phyloP scores from a whole-genome alignment of 2,797 vertebrate species.

The Lutjanus argentimaculatus region DNA sequence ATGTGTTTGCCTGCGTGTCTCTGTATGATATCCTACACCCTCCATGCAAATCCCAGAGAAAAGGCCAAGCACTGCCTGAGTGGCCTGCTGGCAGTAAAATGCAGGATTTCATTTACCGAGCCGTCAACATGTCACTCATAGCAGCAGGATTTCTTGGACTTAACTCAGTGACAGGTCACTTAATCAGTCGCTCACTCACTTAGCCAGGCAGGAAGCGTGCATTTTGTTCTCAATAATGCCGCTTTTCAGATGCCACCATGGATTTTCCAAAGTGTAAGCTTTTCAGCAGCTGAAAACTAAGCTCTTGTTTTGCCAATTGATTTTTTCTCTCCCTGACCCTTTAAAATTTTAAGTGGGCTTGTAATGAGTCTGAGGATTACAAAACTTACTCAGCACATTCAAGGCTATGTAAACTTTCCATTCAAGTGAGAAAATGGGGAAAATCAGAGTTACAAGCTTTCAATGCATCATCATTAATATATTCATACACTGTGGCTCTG shows the following conservation, averaged over 20 bases:
- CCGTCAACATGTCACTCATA: conserved; percentile 71
- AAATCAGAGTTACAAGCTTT: conserved; percentile 42
- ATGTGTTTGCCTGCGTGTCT: conserved; percentile 18
- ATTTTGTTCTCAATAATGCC: conserved; percentile 42
- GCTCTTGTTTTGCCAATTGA: conserved; percentile 60
- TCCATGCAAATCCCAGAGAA: conserved; percentile 57
- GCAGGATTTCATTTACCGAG: conserved; percentile 65
- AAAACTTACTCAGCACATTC: conserved; percentile 62
- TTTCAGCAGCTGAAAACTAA: conserved; percentile 40
- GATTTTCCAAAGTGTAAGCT: conserved; percentile 47
- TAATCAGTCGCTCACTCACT: conserved; percentile 63
- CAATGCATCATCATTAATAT: conserved; percentile 51
- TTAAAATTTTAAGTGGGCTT: conserved; percentile 51
- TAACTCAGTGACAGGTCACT: conserved; percentile 64
- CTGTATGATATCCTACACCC: conserved; percentile 31
- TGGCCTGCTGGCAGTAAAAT: conserved; percentile 56
- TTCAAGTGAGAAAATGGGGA: conserved; percentile 46
- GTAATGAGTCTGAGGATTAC: conserved; percentile 62
- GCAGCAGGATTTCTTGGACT: conserved; percentile 59
- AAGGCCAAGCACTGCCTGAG: conserved; percentile 38
- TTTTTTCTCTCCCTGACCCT: conserved; percentile 16
- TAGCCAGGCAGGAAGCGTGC: conserved; percentile 38
- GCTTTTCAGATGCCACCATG: conserved; percentile 38
- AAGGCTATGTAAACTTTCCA: conserved; percentile 48
- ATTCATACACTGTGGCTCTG: conserved; percentile 46